Percentiles rank a stretch among this genome's conserved stretches.
These are phyloP conservation scores for Paragorgia papillata DNA, from an alignment of 92 coral and sea anemone genomes.

Conservation along the genomic window DNA sequence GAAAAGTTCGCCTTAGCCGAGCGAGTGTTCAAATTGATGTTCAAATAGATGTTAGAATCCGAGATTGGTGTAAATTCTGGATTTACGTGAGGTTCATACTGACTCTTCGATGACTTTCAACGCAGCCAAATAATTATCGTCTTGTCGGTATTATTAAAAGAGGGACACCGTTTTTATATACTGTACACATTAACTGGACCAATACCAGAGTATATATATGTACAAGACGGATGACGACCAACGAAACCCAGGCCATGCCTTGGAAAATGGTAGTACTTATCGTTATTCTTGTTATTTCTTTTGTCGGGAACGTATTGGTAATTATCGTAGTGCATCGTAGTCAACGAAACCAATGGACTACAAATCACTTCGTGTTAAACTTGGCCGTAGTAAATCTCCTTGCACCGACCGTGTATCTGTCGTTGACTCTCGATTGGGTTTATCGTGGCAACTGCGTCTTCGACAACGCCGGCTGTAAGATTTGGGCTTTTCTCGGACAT, in stretches of 20 bases:
- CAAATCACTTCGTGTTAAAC: constrained; percentile 89
- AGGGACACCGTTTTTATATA: not conserved
- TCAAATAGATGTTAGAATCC: too few relatives aligned
- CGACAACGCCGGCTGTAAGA: constrained; percentile 71
- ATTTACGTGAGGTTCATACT: too few relatives aligned
- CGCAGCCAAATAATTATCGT: not conserved
- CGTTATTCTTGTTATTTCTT: constrained; percentile 64
- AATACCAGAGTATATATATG: too few relatives aligned
- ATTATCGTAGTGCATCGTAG: constrained; percentile 81
- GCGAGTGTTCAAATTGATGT: too few relatives aligned
- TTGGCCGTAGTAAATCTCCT: constrained; percentile 80
- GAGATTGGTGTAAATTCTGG: too few relatives aligned
- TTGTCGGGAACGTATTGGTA: constrained; percentile 75
- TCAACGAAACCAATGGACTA: constrained; percentile 97
- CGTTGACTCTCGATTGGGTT: constrained; percentile 70
- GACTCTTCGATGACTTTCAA: not conserved
- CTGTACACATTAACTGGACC: too few relatives aligned
- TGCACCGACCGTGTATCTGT: constrained; percentile 72
- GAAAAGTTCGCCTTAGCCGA: too few relatives aligned
- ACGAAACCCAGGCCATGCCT: not conserved
- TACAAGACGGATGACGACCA: not conserved
- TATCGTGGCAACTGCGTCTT: constrained; percentile 74
- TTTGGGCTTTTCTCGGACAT: constrained; percentile 77
- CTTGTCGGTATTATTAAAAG: constrained; percentile 5
- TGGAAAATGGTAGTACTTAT: constrained; percentile 58